Base-by-base conservation (phyloP, 2,888 invertebrate genomes). In the Penaeus monodon region DNA sequence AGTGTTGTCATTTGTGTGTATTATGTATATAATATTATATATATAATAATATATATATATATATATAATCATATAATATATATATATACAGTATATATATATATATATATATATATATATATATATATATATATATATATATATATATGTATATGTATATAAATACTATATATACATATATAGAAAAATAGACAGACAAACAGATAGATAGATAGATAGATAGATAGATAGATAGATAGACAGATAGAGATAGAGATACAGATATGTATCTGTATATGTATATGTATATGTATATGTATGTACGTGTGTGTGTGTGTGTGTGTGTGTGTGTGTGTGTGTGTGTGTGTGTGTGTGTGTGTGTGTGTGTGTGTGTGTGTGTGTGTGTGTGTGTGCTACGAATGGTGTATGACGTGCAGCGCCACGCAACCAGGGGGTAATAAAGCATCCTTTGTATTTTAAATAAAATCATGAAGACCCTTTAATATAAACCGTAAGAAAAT, bases 181-280 rank as follows among this genome's bases (percentile, higher is more conserved):
- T 57, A 64, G n/a, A 78, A n/a, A 78, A n/a, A 78, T 49, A 78
- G n/a, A 78, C n/a, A 78, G n/a, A 78, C n/a, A 78, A n/a, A 78
- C n/a, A 79, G 4, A 33, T 20, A 74, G 1, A 27, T 12, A 74
- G 1, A 74, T 20, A 74, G 1, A 74, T 33, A 33, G 8, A 33
- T 33, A 27, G 6, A 74, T 74, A 74, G 6, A 74, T 74, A 33
- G 7, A 74, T 33, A 74, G 6, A 74, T 17, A 33, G 6, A 79
- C 63, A 24, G 0, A 8, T 33, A 33, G 24, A 49, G n/a, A 70
- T 24, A 29, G 27, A 73, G 12, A 17, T 57, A 2, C 14, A 2
- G 12, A 17, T 57, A 14, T 57, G 49, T 57, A 17, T 57, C 14
- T 57, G 49, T 57, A 10, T 14, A 14, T 57, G 49, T 57, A 10